phyloP scores from a whole-genome alignment of 2,888 invertebrate genomes.

The Dendrolimus houi region DNA sequence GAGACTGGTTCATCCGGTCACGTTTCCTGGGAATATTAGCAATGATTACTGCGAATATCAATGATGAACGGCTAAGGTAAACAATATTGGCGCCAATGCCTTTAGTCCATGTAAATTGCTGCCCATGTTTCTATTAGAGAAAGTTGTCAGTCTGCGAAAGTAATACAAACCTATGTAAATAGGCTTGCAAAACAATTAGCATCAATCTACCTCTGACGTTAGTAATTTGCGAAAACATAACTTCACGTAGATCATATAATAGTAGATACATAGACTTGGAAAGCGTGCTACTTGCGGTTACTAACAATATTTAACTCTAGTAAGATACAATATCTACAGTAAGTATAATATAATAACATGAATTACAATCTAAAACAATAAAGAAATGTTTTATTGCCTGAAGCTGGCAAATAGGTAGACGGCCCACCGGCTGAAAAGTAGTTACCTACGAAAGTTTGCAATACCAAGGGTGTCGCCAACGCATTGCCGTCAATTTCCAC shows the following conservation, averaged over 20 bases:
- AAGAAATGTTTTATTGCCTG: too few species aligned
- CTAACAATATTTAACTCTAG: too few species aligned
- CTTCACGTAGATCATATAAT: not conserved
- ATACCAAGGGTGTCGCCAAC: too few species aligned
- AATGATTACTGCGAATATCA: slow-evolving; percentile 43
- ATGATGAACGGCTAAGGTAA: slow-evolving; percentile 14
- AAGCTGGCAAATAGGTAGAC: too few species aligned
- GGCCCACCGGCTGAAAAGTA: too few species aligned
- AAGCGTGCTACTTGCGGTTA: not conserved
- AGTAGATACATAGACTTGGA: too few species aligned
- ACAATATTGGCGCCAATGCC: slow-evolving; percentile 12
- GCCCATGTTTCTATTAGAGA: not conserved
- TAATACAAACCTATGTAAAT: not conserved
- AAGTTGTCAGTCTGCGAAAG: not conserved
- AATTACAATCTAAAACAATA: too few species aligned
- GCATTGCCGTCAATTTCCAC: too few species aligned
- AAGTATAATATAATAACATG: too few species aligned
- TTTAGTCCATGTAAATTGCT: slow-evolving; percentile 27
- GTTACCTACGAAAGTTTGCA: too few species aligned
- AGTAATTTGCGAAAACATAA: not conserved
- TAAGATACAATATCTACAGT: too few species aligned
- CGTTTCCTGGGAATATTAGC: slow-evolving; percentile 41
- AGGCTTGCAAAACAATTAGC: not conserved
- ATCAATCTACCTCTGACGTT: not conserved
- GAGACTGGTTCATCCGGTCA: slow-evolving; percentile 33